These are phyloP conservation scores for Poeciliopsis prolifica DNA, from an alignment of 2,113 vertebrate species.

Conservation along the genomic window DNA sequence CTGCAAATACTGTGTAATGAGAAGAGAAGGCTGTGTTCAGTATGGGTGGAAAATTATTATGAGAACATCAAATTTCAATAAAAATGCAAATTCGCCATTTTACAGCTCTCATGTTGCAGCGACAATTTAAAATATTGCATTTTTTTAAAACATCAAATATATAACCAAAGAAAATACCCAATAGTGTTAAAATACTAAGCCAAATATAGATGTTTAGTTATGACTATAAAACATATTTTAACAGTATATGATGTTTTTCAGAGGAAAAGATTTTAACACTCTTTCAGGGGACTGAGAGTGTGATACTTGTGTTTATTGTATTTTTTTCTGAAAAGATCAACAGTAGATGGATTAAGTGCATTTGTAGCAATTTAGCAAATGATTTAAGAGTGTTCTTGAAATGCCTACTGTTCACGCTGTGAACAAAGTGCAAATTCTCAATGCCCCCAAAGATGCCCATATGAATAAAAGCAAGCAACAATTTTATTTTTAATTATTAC, in stretches of 20 bases:
- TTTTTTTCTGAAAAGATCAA: too few species aligned
- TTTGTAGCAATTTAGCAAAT: background rate
- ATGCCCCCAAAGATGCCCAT: background rate
- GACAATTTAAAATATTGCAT: constrained; percentile 18
- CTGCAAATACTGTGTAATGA: background rate
- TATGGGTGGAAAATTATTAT: constrained; percentile 46
- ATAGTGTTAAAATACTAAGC: constrained; percentile 35
- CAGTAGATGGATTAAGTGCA: background rate
- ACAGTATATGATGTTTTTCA: background rate
- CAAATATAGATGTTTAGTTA: constrained; percentile 11
- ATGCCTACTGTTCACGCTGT: background rate
- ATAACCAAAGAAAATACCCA: constrained; percentile 35
- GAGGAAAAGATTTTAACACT: background rate
- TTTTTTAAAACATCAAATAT: constrained; percentile 20
- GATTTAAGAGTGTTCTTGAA: background rate
- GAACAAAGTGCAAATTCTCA: background rate
- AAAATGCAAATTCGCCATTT: constrained; percentile 59
- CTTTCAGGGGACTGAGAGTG: background rate
- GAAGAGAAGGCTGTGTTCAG: constrained; percentile 20
- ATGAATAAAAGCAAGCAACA: background rate
- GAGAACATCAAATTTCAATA: constrained; percentile 57
- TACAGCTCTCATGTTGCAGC: constrained; percentile 30
- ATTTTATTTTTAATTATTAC: background rate
- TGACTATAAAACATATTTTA: constrained; percentile 30
- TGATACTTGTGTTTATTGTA: background rate